Evolutionary conservation across 2,113 vertebrate species (phyloP).

Genomic region (Haliaeetus leucogaster): DNA sequence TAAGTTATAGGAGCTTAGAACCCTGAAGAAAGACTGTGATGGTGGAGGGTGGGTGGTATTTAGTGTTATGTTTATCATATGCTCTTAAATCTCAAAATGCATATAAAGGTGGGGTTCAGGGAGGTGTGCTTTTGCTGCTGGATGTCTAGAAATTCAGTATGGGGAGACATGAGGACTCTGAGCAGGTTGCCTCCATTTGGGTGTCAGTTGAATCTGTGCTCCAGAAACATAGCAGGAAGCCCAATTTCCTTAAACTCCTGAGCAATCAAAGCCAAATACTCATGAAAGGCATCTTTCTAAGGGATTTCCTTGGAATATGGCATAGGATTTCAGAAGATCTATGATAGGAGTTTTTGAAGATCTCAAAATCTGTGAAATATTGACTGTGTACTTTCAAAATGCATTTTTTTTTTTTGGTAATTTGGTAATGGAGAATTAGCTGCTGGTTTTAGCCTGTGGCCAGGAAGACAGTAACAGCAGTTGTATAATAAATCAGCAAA

Average conservation of each 20-base stretch:
- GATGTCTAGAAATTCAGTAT: not conserved
- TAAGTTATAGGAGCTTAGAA: not conserved
- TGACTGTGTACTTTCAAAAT: not conserved
- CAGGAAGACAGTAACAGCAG: not conserved
- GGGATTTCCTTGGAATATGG: not conserved
- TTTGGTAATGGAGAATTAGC: not conserved
- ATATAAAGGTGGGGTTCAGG: accelerated
- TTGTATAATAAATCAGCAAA: not conserved
- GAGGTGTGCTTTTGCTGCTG: not conserved
- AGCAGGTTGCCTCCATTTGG: not conserved
- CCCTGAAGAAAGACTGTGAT: not conserved
- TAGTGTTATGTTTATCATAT: not conserved
- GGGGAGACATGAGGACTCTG: not conserved
- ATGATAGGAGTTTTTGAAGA: not conserved
- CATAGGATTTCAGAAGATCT: not conserved
- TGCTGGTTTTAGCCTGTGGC: not conserved
- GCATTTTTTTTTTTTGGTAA: not conserved
- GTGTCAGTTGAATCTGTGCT: not conserved
- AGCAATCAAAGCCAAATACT: not conserved
- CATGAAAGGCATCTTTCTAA: not conserved
- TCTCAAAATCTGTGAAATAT: not conserved
- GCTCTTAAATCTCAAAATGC: not conserved
- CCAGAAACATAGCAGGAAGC: not conserved
- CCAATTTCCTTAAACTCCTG: not conserved
- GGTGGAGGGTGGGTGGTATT: not conserved